phyloP scores from a whole-genome alignment of 2,888 invertebrate species.

The Pardosa pseudoannulata region DNA sequence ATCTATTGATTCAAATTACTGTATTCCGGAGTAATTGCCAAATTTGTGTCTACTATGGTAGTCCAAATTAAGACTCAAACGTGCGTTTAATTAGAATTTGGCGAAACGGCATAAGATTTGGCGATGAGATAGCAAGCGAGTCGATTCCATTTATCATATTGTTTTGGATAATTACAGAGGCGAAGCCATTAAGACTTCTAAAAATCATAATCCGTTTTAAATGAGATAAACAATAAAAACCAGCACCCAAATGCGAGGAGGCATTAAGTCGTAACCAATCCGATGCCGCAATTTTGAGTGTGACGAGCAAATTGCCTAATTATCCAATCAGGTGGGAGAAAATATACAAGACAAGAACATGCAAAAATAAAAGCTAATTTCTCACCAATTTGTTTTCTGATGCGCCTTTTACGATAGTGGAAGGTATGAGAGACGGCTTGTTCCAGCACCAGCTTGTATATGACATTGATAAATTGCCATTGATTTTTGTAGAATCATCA shows the following conservation, averaged over 20 bases:
- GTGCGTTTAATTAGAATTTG: too few species aligned
- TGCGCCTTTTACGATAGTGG: constrained; percentile 23
- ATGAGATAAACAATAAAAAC: neutral
- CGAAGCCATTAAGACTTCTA: neutral
- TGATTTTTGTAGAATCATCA: constrained; percentile 43
- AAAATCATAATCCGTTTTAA: constrained; percentile 10
- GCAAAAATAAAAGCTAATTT: constrained; percentile 55
- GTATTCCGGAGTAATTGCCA: too few species aligned
- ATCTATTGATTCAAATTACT: too few species aligned
- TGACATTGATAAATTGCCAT: constrained; percentile 69
- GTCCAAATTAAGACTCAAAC: too few species aligned
- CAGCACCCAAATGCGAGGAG: neutral
- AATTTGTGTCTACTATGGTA: too few species aligned
- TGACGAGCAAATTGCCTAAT: constrained; percentile 66
- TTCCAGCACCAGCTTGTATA: constrained; percentile 67
- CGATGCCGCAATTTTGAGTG: constrained; percentile 39
- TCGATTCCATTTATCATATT: neutral
- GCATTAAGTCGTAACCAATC: neutral
- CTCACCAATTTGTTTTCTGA: constrained; percentile 62
- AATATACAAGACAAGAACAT: constrained; percentile 54
- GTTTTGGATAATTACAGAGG: neutral
- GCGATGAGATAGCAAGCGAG: too few species aligned
- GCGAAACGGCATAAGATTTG: too few species aligned
- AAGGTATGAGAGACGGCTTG: constrained; percentile 27
- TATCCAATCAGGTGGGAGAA: constrained; percentile 51